Conservation (phyloP, 2,888 invertebrate genomes). For the Lacanobia oleracea region DNA sequence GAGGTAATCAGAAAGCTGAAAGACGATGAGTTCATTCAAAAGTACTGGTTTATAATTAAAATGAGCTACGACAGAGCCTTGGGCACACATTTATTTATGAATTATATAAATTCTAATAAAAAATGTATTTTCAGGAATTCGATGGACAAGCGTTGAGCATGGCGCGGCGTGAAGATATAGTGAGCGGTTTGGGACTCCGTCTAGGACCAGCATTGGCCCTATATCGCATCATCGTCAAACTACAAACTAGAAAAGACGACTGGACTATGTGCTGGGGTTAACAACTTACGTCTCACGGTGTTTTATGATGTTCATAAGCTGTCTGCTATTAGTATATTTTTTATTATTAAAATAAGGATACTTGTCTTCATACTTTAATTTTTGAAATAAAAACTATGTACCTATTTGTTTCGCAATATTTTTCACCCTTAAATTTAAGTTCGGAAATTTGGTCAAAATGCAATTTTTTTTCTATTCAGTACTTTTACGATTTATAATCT, state of each 20-base stretch:
- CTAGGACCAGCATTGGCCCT: conserved; percentile 97
- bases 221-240: conserved; percentile 94
- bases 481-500: no score
- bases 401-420: neutral
- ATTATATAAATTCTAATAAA: neutral
- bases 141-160: conserved; percentile 97
- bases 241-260: conserved; percentile 95
- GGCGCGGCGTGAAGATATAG: conserved; percentile 95
- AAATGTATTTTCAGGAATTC: conserved; percentile 92
- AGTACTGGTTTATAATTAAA: no score
- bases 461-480: neutral
- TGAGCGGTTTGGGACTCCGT: conserved; percentile 95
- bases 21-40: no score
- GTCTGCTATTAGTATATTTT: neutral
- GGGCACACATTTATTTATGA: neutral
- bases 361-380: conserved; percentile 10
- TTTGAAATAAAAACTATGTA: conserved; percentile 25
- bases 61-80: no score
- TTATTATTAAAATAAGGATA: conserved; percentile 12
- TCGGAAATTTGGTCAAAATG: neutral
- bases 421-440: neutral
- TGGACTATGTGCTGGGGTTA: conserved; percentile 93
- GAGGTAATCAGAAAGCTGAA: no score
- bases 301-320: conserved; percentile 3
- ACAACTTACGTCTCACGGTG: conserved; percentile 31